Evolutionary conservation across 2,113 vertebrate genomes (phyloP).

Genomic region (Syrrhaptes paradoxus): DNA sequence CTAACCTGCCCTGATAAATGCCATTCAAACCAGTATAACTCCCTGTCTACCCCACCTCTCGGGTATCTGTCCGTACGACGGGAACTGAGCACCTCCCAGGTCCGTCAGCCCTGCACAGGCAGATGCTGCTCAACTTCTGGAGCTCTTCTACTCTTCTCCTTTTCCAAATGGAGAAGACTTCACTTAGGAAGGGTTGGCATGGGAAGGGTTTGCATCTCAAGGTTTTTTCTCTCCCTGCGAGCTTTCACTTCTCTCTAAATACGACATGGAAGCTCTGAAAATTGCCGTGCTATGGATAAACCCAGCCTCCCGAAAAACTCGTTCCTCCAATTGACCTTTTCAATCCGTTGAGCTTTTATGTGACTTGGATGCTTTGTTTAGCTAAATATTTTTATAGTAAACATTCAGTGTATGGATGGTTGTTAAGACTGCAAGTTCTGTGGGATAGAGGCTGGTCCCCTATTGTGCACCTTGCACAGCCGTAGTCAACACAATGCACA

Average conservation of each 20-base stretch:
- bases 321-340: slow-evolving; percentile 39
- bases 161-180: not conserved
- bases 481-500: not conserved
- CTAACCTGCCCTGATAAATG: not conserved
- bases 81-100: not conserved
- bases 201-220: not conserved
- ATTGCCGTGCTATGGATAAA: not conserved
- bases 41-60: not conserved
- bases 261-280: not conserved
- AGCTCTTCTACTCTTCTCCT: not conserved
- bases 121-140: not conserved
- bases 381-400: slow-evolving; percentile 31
- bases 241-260: not conserved
- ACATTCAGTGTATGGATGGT: not conserved
- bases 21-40: not conserved
- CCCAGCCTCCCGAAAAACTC: not conserved
- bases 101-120: not conserved
- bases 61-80: not conserved
- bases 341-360: not conserved
- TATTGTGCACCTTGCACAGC: not conserved
- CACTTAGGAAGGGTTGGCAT: not conserved
- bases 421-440: not conserved
- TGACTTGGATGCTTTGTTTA: slow-evolving; percentile 4
- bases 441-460: not conserved
- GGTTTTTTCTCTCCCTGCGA: not conserved